phyloP scores from a whole-genome alignment of 2,113 vertebrate species.

The Anolis sagrei region DNA sequence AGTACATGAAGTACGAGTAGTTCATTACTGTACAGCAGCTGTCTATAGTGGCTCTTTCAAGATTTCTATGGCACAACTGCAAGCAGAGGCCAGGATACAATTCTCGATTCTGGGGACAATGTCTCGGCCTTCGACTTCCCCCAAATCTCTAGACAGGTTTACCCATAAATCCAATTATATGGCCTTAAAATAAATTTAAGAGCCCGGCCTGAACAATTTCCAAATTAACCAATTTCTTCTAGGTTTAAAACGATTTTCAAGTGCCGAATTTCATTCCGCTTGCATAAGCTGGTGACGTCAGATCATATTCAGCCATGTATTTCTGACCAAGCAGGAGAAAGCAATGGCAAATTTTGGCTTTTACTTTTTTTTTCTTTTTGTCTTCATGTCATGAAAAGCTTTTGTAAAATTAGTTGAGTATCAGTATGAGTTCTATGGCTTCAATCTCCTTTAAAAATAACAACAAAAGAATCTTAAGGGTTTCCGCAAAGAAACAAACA shows the following conservation, averaged over 20 bases:
- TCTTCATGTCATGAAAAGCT: constrained; percentile 82
- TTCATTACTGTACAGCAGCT: constrained; percentile 38
- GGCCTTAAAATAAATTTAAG: constrained; percentile 61
- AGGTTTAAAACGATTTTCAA: constrained; percentile 50
- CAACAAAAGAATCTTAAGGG: constrained; percentile 82
- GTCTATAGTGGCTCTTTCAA: constrained; percentile 59
- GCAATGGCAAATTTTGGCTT: constrained; percentile 79
- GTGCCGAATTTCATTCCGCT: constrained; percentile 64
- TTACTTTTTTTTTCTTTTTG: constrained; percentile 67
- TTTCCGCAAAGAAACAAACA: constrained; percentile 75
- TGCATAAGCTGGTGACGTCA: constrained; percentile 55
- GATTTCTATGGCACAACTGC: constrained; percentile 61
- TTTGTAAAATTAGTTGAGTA: constrained; percentile 86
- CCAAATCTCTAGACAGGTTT: constrained; percentile 41
- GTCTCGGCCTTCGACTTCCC: constrained; percentile 40
- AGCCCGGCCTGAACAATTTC: constrained; percentile 65
- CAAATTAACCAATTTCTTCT: constrained; percentile 61
- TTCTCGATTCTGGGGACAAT: constrained; percentile 28
- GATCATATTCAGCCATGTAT: constrained; percentile 67
- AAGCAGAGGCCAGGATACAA: constrained; percentile 46
- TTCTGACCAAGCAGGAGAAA: constrained; percentile 77
- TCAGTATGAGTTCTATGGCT: constrained; percentile 96
- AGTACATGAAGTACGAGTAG: constrained; percentile 44
- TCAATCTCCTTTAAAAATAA: constrained; percentile 96
- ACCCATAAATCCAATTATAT: constrained; percentile 44